Conservation (phyloP, 2,888 invertebrate genomes). For the Machimus atricapillus region DNA sequence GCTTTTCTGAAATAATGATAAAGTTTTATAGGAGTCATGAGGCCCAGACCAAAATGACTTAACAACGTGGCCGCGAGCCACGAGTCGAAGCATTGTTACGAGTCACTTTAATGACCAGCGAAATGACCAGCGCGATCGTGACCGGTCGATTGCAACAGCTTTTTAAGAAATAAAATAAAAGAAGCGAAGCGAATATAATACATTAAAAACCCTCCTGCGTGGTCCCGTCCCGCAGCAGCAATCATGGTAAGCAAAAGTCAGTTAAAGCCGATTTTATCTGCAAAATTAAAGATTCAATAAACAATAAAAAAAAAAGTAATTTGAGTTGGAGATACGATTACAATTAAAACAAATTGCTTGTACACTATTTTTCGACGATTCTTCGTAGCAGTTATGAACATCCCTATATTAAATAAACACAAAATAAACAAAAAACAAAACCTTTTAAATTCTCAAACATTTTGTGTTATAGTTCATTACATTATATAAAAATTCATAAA, state of each 20-base stretch:
- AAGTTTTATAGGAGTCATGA: not conserved
- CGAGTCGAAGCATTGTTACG: not conserved
- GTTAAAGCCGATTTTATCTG: not conserved
- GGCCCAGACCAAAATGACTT: not conserved
- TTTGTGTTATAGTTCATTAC: too few relatives aligned
- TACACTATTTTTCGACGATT: too few relatives aligned
- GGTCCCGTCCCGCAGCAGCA: not conserved
- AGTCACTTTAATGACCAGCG: not conserved
- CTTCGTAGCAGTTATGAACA: too few relatives aligned
- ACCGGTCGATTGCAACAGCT: not conserved
- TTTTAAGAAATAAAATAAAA: not conserved
- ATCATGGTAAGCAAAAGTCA: not conserved
- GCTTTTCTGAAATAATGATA: not conserved
- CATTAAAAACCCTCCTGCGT: not conserved
- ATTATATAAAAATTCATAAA: too few relatives aligned
- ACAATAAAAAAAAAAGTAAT: not conserved
- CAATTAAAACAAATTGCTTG: too few relatives aligned
- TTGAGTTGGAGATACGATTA: not conserved
- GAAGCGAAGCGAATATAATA: not conserved
- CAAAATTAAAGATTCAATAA: not conserved
- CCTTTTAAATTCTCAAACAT: too few relatives aligned
- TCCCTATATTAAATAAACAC: too few relatives aligned
- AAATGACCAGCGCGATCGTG: not conserved
- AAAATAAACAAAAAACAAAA: too few relatives aligned
- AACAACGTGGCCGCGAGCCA: not conserved